Conservation (phyloP, 2,113 vertebrate species). For the Triplophysa dalaica region DNA sequence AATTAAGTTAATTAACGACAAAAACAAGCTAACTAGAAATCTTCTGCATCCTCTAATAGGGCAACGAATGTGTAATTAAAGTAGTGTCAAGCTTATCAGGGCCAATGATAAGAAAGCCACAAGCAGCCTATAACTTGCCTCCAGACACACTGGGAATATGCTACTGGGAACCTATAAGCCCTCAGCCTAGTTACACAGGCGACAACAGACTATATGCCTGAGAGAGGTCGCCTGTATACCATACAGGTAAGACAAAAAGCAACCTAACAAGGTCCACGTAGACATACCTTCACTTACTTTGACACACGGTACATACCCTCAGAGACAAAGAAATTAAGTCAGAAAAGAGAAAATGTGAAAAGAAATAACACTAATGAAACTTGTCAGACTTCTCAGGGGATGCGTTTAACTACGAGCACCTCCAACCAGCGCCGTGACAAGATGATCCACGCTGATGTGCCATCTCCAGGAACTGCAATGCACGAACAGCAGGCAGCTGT, state of each 20-base stretch:
- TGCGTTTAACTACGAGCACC: constrained; percentile 35
- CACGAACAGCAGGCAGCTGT: constrained; percentile 32
- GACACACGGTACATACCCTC: constrained; percentile 7
- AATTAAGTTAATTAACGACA: constrained; percentile 69
- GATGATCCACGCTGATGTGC: constrained; percentile 4
- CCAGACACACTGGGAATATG: constrained; percentile 67
- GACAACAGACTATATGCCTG: constrained; percentile 53
- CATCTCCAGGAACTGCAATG: constrained; percentile 20
- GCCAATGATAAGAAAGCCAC: constrained; percentile 70
- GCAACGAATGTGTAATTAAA: constrained; percentile 65
- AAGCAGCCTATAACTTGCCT: constrained; percentile 65
- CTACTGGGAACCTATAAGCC: constrained; percentile 53
- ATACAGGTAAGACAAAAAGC: constrained; percentile 59
- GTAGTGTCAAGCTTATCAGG: constrained; percentile 65
- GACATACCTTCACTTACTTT: constrained; percentile 28
- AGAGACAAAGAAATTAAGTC: background rate
- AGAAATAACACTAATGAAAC: constrained; percentile 33
- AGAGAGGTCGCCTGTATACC: constrained; percentile 23
- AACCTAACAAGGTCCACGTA: constrained; percentile 59
- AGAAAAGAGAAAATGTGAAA: background rate
- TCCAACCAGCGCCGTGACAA: constrained; percentile 29
- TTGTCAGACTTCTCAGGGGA: constrained; percentile 40
- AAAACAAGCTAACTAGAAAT: constrained; percentile 63
- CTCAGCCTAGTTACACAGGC: constrained; percentile 50
- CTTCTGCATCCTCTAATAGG: constrained; percentile 68